Base-by-base conservation (phyloP, 1,140 invertebrate species). In the Copidosoma floridanum region DNA sequence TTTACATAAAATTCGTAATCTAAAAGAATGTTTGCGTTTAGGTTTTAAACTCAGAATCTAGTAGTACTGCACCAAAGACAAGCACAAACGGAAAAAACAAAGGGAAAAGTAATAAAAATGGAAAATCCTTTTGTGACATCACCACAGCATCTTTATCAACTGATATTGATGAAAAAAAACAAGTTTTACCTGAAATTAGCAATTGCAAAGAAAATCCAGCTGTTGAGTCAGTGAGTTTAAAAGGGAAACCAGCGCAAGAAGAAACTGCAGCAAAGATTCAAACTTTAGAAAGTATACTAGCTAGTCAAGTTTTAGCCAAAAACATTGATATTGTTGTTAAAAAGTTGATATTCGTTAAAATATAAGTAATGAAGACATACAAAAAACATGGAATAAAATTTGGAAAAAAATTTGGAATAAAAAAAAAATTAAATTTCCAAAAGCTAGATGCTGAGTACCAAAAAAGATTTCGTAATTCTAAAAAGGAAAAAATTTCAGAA, bases 241-340 rank as follows among this genome's bases (percentile, higher is more conserved):
- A 29, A 3, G 21, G 8, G 1, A 38, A 14, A 20, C 23, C 24
- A 3, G 38, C 41, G 7, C 40, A 27, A 23, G 8, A 43, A 44
- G 26, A 16, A 44, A 8, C 29, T 44, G 20, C 18, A n/a, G 18
- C 4, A 16, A 56, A 56, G 44, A 56, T 56, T 41, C 52, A 55
- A 55, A 38, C 23, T 43, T 40, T 55, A 27, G 52, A 55, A 40
- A 43, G 18, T 55, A 21, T 12, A 41, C 43, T 55, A 40, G 43
- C 40, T 41, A 55, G 20, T 41, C 52, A 55, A 29, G 7, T 55
- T 24, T 38, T 55, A 41, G 18, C 24, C 2, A 55, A 16, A 40
- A 40, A 55, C 43, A 14, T 14, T 40, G 24, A 40, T 37, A 12
- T 37, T 11, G 52, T 37, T 41, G n/a, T n/a, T n/a, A n/a, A n/a